Base-by-base conservation (phyloP, 2,797 vertebrate genomes). In the Lepus townsendii region DNA sequence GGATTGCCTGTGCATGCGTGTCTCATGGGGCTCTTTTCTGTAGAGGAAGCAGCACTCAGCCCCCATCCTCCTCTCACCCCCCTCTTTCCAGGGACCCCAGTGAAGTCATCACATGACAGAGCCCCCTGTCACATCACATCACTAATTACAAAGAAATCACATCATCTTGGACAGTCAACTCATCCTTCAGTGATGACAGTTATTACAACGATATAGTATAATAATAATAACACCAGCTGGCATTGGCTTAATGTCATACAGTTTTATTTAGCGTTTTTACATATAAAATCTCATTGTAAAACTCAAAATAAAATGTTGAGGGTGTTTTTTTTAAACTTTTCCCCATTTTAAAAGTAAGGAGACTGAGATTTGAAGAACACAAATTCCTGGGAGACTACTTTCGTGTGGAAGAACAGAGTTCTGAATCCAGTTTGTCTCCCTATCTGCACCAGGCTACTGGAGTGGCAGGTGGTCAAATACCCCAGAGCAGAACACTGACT, bases 381-480 rank as follows among this genome's bases (percentile, higher is more conserved):
- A 77, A 69, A 35, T 76, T 66, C 20, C 22, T 13, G 10, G n/a
- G 7, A 22, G 32, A 13, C n/a, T 30, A 12, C 26, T 19, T 9
- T 17, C 42, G 30, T 65, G 7, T 38, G 32, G 22, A 27, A 32
- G 62, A 62, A 62, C 0, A n/a, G 47, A 19, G 10, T 32, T 27
- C 38, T 63, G 32, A 63, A 7, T 24, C 26, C 7, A 38, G 4
- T 63, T 57, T 3, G 54, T 38, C 1, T 19, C 27, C 38, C 38
- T 52, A 62, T 2, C 20, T 38, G 24, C 30, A 72, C 57, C 14
- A 47, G 27, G 11, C 11, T 14, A 20, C 13, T 30, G 14, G 42
- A 54, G 26, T 11, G 1, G 2, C 26, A 20, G 32, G 3, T 2
- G n/a, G 38, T n/a, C 22, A 17, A 30, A 5, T 27, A 3, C 4